Evolutionary conservation across 2,888 invertebrate genomes (phyloP).

Genomic region (Sialis lutaria): DNA sequence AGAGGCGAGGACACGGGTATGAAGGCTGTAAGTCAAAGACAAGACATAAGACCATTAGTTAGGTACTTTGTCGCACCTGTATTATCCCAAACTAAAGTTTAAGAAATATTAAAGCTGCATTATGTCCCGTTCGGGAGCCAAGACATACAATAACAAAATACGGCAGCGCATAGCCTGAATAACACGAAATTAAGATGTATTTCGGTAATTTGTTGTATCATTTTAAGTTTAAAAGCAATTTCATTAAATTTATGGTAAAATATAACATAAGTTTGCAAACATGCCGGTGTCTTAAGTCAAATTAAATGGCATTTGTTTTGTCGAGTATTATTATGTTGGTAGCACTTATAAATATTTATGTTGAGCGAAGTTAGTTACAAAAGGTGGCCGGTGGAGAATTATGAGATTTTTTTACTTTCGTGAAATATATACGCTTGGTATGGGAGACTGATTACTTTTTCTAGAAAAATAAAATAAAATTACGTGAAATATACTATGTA

Average conservation of each 20-base stretch:
- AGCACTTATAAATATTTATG: not conserved
- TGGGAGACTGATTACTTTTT: too few species aligned
- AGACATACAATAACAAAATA: too few species aligned
- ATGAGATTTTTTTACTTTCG: too few species aligned
- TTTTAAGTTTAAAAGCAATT: conserved; percentile 7
- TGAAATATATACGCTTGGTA: too few species aligned
- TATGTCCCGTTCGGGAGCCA: not conserved
- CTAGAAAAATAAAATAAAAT: too few species aligned
- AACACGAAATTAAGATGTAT: conserved; percentile 6
- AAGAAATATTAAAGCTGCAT: conserved; percentile 3
- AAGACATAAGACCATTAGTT: not conserved
- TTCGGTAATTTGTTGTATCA: conserved; percentile 6
- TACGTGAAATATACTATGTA: too few species aligned
- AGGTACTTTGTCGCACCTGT: conserved; percentile 1
- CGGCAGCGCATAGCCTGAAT: not conserved
- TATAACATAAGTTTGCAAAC: conserved; percentile 1
- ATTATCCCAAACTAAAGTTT: conserved; percentile 1
- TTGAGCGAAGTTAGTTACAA: too few species aligned
- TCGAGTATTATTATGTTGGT: too few species aligned
- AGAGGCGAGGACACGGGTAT: too few species aligned
- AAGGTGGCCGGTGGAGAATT: too few species aligned
- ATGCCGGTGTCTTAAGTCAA: not conserved
- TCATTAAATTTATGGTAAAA: conserved; percentile 6
- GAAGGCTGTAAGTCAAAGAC: not conserved
- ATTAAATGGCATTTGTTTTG: not conserved